phyloP scores from a whole-genome alignment of 2,113 vertebrate genomes.

The Salvelinus fontinalis region DNA sequence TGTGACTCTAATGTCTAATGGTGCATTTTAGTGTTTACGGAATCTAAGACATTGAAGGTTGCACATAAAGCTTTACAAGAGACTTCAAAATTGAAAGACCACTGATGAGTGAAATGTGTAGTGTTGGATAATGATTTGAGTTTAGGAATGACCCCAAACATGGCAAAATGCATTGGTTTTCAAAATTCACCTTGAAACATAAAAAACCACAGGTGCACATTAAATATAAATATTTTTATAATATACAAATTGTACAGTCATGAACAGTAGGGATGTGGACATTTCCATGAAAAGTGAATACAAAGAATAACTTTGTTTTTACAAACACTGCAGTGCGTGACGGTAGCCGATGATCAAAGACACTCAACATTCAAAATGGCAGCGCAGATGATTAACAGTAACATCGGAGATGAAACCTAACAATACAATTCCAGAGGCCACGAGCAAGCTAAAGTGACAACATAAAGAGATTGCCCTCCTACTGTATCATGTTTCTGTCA shows the following conservation, averaged over 20 bases:
- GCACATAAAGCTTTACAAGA: neutral
- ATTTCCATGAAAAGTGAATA: conserved; percentile 54
- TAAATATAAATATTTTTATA: conserved; percentile 84
- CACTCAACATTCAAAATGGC: conserved; percentile 66
- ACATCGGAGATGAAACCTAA: conserved; percentile 49
- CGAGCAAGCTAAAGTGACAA: conserved; percentile 58
- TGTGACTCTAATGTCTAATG: too few relatives aligned
- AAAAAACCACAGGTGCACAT: conserved; percentile 43
- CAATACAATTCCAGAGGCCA: conserved; percentile 53
- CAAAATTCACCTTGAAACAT: neutral
- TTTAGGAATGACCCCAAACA: neutral
- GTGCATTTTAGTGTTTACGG: too few relatives aligned
- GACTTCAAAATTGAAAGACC: neutral
- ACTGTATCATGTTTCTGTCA: conserved; percentile 55
- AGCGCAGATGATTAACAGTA: conserved; percentile 45
- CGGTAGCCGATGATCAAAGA: conserved; percentile 60
- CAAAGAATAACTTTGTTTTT: conserved; percentile 52
- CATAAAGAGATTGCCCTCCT: conserved; percentile 45
- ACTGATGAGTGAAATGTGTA: neutral
- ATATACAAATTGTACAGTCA: conserved; percentile 82
- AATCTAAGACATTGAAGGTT: neutral
- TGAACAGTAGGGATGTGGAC: conserved; percentile 64
- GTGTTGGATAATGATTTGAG: too few relatives aligned
- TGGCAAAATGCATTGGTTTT: neutral
- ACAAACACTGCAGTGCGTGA: conserved; percentile 52